Evolutionary conservation across 1,140 invertebrate species (phyloP).

Genomic region (Heliconius himera): DNA sequence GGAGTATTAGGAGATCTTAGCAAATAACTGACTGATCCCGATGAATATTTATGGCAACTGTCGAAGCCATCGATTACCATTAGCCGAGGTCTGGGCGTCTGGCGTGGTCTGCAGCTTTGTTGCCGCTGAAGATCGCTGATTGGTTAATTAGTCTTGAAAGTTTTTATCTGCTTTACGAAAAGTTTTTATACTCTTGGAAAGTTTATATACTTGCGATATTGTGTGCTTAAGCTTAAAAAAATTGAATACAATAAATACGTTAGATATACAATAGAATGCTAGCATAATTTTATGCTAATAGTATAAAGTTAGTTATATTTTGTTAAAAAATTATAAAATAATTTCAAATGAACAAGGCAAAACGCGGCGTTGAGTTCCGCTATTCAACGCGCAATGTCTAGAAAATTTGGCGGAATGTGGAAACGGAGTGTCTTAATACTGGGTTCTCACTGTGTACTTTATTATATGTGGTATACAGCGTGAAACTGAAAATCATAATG

Average conservation of each 20-base stretch:
- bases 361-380: no score
- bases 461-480: no score
- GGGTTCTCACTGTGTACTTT: no score
- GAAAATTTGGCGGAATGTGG: no score
- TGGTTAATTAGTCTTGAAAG: slow-evolving; percentile 35
- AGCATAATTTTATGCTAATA: not conserved
- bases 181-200: no score
- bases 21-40: slow-evolving; percentile 41
- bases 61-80: slow-evolving; percentile 48
- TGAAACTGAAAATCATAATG: no score
- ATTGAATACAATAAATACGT: not conserved
- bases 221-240: not conserved
- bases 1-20: slow-evolving; percentile 33
- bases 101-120: slow-evolving; percentile 41
- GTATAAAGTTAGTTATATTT: not conserved
- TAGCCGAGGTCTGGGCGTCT: slow-evolving; percentile 30
- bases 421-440: no score
- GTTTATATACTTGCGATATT: no score
- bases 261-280: not conserved
- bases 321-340: not conserved
- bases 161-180: slow-evolving; percentile 19
- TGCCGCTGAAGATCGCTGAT: slow-evolving; percentile 26
- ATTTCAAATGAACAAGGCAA: no score
- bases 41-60: slow-evolving; percentile 48
- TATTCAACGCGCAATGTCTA: no score